A percentile compares a stretch with the other conserved stretches of the same genome.
These are phyloP conservation scores for Apis dorsata DNA, from an alignment of 1,140 invertebrate genomes.

Conservation along the genomic window DNA sequence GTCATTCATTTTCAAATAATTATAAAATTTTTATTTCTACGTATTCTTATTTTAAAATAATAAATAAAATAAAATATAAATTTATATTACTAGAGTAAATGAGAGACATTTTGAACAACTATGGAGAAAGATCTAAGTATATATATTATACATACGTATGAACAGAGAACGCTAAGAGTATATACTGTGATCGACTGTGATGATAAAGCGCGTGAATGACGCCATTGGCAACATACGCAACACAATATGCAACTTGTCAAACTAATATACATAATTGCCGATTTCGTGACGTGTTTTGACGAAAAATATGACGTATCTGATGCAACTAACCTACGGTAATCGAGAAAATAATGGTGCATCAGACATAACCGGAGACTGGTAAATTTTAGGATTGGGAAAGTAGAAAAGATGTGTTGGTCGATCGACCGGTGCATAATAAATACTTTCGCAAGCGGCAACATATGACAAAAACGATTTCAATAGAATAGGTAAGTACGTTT, in stretches of 20 bases:
- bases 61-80: too few species aligned
- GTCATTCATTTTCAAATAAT: too few species aligned
- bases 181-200: conserved; percentile 1
- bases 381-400: conserved; percentile 75
- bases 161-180: neutral
- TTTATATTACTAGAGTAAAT: neutral
- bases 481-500: neutral
- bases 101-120: neutral
- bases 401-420: conserved; percentile 66
- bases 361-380: conserved; percentile 79
- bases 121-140: too few species aligned
- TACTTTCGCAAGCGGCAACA: neutral
- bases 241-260: neutral
- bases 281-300: conserved; percentile 20
- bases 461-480: neutral
- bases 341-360: conserved; percentile 78
- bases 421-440: neutral
- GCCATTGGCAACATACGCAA: neutral
- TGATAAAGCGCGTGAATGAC: neutral
- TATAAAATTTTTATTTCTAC: too few species aligned
- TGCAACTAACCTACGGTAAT: conserved; percentile 80
- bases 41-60: too few species aligned
- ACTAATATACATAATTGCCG: too few species aligned
- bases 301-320: conserved; percentile 62
- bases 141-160: too few species aligned